phyloP scores from a whole-genome alignment of 2,888 invertebrate species.

The Entomobrya multifasciata region DNA sequence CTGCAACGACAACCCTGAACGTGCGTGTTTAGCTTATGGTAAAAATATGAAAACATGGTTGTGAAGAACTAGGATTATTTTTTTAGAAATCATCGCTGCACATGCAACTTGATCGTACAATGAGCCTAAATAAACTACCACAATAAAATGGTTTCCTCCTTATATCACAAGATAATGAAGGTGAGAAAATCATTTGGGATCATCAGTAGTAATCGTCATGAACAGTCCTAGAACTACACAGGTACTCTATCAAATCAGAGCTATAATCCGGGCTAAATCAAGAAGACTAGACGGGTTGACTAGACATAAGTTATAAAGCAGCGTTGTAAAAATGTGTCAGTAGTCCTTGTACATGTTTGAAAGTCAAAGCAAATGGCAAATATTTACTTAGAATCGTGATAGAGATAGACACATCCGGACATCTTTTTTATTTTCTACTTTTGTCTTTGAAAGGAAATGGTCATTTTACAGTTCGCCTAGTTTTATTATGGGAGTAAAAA shows the following conservation, averaged over 20 bases:
- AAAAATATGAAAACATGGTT: constrained; percentile 8
- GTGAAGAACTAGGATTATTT: not conserved
- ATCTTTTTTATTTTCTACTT: constrained; percentile 13
- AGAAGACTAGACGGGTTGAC: not conserved
- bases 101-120: constrained; percentile 28
- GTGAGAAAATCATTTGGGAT: constrained; percentile 28
- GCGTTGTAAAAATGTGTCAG: constrained; percentile 26
- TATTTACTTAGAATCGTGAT: not conserved
- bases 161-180: constrained; percentile 23
- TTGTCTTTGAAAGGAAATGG: constrained; percentile 35
- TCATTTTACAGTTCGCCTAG: constrained; percentile 18
- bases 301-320: not conserved
- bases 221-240: not conserved
- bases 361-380: constrained; percentile 25
- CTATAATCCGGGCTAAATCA: too few relatives aligned
- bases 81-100: not conserved
- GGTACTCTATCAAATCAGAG: not conserved
- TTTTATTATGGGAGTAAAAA: constrained; percentile 36
- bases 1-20: too few relatives aligned
- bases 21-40: constrained; percentile 4
- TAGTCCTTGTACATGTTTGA: not conserved
- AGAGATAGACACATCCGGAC: constrained; percentile 36
- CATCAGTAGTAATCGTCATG: not conserved
- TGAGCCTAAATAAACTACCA: not conserved
- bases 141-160: not conserved